Evolutionary conservation across 2,113 vertebrate species (phyloP), one percentile per base, ranked within the genome.

Genomic region (Ctenomys sociabilis): DNA sequence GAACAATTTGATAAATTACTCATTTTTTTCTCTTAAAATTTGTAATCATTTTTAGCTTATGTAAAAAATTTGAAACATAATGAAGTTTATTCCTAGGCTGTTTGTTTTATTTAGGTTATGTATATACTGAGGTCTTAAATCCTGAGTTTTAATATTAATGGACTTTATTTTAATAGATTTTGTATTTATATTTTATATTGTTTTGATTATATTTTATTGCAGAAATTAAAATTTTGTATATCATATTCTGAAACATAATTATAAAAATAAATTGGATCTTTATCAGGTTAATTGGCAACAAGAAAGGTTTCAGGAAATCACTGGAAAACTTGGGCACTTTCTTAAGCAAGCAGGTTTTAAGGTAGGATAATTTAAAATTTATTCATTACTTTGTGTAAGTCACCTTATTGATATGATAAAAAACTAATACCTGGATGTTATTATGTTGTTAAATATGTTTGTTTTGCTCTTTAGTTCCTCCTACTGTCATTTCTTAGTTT

Each of bases 291-390:
- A 98, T 97, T 99, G 99, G 99, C 99, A 99, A 96, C 99, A 99
- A 97, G 99, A 99, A 86, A 99, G 99, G 91, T 99, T 99, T 98
- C 98, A 99, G 96, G 99, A 99, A 97, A 99, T 99, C 95, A 98
- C 98, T 16, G 98, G 97, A 95, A 99, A 99, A 98, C 99, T 99
- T 3, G 99, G 99, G 7, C 99, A 99, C 35, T 99, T 99, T 98
- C 99, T 99, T 97, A 99, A 99, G 96, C 99, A 99, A 98, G 99
- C 99, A 90, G 99, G 99, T 93, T 99, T 99, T 98, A 99, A 99
- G 99, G 99, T 99, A 98, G 97, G 94, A 5, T 88, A 45, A 32
- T 82, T 97, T 97, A 86, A 91, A 92, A 70, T 94, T 84, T 63
- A 72, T 90, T 94, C 89, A 40, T 82, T 95, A 81, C 11, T 82